A percentile compares a stretch with the other conserved stretches of the same genome.
Evolutionary conservation across 2,113 vertebrate species (phyloP).

Genomic region (Phoxinus phoxinus): DNA sequence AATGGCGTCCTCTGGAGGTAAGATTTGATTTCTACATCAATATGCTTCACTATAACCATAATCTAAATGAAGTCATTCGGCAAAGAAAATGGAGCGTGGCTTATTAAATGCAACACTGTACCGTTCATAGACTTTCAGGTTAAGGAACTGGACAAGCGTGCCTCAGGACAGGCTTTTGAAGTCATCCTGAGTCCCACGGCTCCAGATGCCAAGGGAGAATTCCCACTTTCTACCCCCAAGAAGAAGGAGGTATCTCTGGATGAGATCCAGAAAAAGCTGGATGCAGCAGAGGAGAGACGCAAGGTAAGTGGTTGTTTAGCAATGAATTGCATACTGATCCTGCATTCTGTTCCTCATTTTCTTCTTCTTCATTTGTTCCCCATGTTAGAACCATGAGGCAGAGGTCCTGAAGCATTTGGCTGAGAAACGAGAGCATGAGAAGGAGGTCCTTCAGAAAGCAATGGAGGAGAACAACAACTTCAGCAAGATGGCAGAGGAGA

Average conservation of each 20-base stretch:
- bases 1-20: conserved; percentile 74
- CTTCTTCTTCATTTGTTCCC: background rate
- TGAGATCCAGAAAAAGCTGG: conserved; percentile 93
- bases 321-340: background rate
- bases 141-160: conserved; percentile 92
- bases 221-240: conserved; percentile 87
- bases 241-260: conserved; percentile 93
- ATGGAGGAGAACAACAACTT: conserved; percentile 93
- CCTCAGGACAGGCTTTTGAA: conserved; percentile 95
- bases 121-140: conserved; percentile 85
- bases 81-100: background rate
- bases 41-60: background rate
- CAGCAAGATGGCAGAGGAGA: conserved; percentile 93
- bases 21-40: conserved; percentile 20
- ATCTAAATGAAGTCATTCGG: background rate
- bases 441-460: conserved; percentile 94
- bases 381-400: conserved; percentile 86
- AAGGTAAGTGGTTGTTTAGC: conserved; percentile 78
- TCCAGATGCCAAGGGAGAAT: conserved; percentile 86
- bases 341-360: background rate
- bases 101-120: background rate
- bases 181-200: conserved; percentile 89
- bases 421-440: conserved; percentile 93
- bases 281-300: conserved; percentile 93
- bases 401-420: conserved; percentile 92